A percentile compares a stretch with the other conserved stretches of the same genome.
phyloP scores from a whole-genome alignment of 2,888 invertebrate species.

The Synergus japonicus region DNA sequence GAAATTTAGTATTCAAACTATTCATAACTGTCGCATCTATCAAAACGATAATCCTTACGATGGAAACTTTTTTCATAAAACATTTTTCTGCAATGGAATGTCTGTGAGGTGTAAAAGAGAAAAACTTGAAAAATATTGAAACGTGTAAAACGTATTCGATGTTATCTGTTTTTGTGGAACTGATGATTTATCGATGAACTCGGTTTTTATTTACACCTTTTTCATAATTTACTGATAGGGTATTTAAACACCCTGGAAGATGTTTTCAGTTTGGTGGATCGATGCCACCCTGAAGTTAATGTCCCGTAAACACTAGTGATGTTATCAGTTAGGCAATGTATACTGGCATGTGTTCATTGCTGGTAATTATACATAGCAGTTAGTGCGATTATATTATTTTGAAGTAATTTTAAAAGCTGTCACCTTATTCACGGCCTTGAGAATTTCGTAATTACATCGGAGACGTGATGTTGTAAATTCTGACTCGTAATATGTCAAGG shows the following conservation, averaged over 20 bases:
- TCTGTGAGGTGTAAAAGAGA: not conserved
- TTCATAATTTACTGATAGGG: not conserved
- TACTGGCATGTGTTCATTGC: constrained; percentile 2
- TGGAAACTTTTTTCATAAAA: not conserved
- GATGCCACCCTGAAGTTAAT: not conserved
- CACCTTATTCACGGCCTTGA: constrained; percentile 12
- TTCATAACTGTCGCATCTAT: constrained; percentile 26
- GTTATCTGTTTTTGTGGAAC: not conserved
- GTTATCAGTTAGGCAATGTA: constrained; percentile 22
- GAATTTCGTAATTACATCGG: not conserved
- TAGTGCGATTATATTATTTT: not conserved
- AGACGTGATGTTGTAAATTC: not conserved
- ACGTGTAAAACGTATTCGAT: not conserved
- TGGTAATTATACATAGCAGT: not conserved
- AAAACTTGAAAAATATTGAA: not conserved
- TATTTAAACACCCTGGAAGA: not conserved
- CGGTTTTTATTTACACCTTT: not conserved
- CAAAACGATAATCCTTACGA: not conserved
- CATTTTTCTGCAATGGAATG: not conserved
- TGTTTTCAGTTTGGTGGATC: constrained; percentile 17
- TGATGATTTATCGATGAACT: not conserved
- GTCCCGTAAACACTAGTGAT: not conserved
- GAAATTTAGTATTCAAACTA: constrained; percentile 26
- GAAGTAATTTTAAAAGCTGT: not conserved
- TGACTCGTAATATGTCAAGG: constrained; percentile 29